Evolutionary conservation across 2,797 vertebrate genomes (phyloP).

Genomic region (Coregonus sp.): DNA sequence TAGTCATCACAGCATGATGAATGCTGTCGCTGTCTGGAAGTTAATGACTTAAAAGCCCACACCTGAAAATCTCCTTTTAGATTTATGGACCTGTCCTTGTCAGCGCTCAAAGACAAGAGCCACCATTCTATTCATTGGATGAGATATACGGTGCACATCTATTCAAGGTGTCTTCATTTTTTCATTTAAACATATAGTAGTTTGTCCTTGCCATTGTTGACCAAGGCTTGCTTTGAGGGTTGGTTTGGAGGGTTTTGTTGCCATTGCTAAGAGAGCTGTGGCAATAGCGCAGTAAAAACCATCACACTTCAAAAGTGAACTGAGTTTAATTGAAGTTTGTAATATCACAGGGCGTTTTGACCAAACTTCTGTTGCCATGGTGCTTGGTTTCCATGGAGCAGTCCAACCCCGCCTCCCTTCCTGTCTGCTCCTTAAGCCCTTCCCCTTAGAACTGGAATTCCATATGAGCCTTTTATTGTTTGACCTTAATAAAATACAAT

Average conservation of each 20-base stretch:
- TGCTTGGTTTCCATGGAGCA: background rate
- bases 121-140: no score
- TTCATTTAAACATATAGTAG: no score
- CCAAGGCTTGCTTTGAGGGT: background rate
- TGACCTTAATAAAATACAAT: constrained; percentile 17
- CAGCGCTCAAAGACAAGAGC: background rate
- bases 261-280: background rate
- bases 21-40: background rate
- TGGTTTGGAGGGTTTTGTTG: background rate
- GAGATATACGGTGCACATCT: no score
- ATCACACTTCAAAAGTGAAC: background rate
- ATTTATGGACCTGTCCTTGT: background rate
- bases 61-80: background rate
- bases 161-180: no score
- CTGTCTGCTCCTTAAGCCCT: constrained; percentile 3
- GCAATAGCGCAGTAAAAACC: background rate
- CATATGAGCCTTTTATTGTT: constrained; percentile 8
- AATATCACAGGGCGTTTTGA: background rate
- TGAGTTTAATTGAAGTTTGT: background rate
- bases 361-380: background rate
- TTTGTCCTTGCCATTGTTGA: background rate
- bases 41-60: constrained; percentile 5
- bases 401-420: background rate
- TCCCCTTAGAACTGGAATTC: constrained; percentile 3
- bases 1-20: constrained; percentile 2